These are phyloP conservation scores for Trachelus stipa DNA, from an alignment of 2,888 invertebrate genomes.

Conservation along the genomic window DNA sequence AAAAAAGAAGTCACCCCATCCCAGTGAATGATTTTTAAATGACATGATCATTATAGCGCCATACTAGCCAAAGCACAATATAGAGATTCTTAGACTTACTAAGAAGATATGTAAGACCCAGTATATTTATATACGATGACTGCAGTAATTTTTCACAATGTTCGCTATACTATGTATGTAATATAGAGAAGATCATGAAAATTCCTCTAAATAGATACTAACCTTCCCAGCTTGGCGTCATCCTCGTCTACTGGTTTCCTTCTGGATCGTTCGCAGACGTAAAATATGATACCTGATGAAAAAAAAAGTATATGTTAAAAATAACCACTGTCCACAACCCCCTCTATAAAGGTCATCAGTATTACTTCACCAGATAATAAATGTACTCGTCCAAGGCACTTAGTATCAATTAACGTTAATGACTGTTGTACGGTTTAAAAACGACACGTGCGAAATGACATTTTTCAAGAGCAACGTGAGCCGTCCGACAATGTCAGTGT, in stretches of 20 bases:
- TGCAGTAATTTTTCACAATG: constrained; percentile 19
- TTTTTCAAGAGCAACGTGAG: not conserved
- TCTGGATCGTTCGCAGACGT: constrained; percentile 68
- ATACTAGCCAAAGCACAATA: constrained; percentile 65
- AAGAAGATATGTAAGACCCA: constrained; percentile 16
- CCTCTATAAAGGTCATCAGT: not conserved
- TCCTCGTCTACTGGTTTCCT: constrained; percentile 81
- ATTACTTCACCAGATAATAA: not conserved
- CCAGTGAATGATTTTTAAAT: constrained; percentile 25
- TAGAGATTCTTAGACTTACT: constrained; percentile 30
- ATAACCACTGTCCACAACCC: not conserved
- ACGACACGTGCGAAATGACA: not conserved
- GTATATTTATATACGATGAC: constrained; percentile 27
- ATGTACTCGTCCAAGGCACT: not conserved
- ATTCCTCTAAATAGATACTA: constrained; percentile 52
- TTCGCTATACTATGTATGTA: constrained; percentile 15
- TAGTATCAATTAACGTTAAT: not conserved
- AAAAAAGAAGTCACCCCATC: not conserved
- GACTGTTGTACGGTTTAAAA: not conserved
- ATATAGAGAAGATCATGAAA: constrained; percentile 18
- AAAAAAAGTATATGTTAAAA: not conserved
- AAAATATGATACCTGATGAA: constrained; percentile 63
- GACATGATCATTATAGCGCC: constrained; percentile 56
- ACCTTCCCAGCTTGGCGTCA: constrained; percentile 88
- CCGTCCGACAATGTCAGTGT: not conserved